phyloP scores from a whole-genome alignment of 35 echinoderm and acorn worm genomes.

The Nesometra sesokonis region DNA sequence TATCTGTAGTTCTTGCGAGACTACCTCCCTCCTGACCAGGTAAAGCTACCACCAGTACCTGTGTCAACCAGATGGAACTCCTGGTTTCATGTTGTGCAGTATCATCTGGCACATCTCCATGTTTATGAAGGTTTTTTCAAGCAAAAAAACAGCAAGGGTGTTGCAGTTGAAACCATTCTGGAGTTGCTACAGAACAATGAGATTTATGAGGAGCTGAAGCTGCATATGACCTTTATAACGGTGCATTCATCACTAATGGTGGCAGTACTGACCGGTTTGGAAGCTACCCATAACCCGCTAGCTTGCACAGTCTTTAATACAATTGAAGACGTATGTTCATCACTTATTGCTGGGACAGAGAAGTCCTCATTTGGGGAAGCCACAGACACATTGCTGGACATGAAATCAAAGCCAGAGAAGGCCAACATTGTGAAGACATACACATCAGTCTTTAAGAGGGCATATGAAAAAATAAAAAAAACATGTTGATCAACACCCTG shows the following conservation, averaged over 20 bases:
- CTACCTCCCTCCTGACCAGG: constrained; percentile 41
- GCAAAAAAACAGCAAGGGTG: constrained; percentile 33
- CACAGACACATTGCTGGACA: constrained; percentile 27
- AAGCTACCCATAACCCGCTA: constrained; percentile 25
- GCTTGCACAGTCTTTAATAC: constrained; percentile 44
- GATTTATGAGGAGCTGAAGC: constrained; percentile 32
- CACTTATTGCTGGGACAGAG: constrained; percentile 11
- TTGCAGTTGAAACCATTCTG: constrained; percentile 42
- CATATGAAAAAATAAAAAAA: constrained; percentile 18
- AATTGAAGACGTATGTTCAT: constrained; percentile 10
- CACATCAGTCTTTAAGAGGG: constrained; percentile 32
- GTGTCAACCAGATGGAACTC: constrained; percentile 47
- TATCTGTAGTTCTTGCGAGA: constrained; percentile 35
- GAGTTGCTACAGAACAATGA: constrained; percentile 34
- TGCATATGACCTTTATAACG: constrained; percentile 34
- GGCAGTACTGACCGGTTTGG: constrained; percentile 30
- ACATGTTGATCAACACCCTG: constrained; percentile 21
- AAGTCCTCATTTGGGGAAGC: constrained; percentile 17
- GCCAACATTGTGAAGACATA: constrained; percentile 14
- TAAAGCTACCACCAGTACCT: constrained; percentile 31
- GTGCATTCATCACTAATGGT: constrained; percentile 7
- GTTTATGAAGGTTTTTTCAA: constrained; percentile 62
- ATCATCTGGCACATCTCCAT: constrained; percentile 42
- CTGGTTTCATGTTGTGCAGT: constrained; percentile 50
- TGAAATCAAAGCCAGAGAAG: too few relatives aligned